Evolutionary conservation across 2,113 vertebrate species (phyloP), one percentile per base, ranked within the genome.

Genomic region (Coptodon rendalli): DNA sequence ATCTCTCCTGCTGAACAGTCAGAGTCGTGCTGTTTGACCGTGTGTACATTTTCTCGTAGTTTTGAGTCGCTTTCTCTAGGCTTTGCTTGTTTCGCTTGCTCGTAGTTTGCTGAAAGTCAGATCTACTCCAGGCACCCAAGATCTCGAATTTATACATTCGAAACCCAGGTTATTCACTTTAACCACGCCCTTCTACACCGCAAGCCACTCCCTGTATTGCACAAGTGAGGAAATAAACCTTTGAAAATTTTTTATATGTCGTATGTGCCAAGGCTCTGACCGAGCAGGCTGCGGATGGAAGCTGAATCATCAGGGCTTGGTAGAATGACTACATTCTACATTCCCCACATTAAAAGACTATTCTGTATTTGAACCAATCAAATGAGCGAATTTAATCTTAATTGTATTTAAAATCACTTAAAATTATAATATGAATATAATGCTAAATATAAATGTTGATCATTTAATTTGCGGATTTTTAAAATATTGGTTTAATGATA

Each of bases 21-120:
- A 96, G 7, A 2, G 92, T 92, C 63, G 90, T 3, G 86, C 93
- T 95, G 83, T 88, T 84, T 6, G 96, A 89, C 57, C 92, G 92
- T 9, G 81, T n/a, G 38, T 92, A 95, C 93, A 94, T 96, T 4
- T 56, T 86, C 24, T 85, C 5, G 1, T 6, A n/a, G n/a, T 53
- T 48, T 22, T 63, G 61, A 59, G 27, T 76, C 1, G 71, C 6
- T 50, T 31, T 76, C 71, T 0, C 16, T 78, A 5, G 9, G 8
- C 7, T 76, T 40, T 17, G 0, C 10, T 9, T 0, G 8, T 73
- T n/a, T 13, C 6, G 6, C 16, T 10, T 53, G 54, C 38, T 83
- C 22, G 3, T 40, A 1, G 48, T 0, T 40, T 6, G 52, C 14
- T 11, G 53, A 14, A 24, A 76, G 88, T 66, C 11, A 40, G 86